These are phyloP conservation scores for Leptinotarsa haldemani DNA, from an alignment of 2,888 invertebrate species.

Conservation along the genomic window DNA sequence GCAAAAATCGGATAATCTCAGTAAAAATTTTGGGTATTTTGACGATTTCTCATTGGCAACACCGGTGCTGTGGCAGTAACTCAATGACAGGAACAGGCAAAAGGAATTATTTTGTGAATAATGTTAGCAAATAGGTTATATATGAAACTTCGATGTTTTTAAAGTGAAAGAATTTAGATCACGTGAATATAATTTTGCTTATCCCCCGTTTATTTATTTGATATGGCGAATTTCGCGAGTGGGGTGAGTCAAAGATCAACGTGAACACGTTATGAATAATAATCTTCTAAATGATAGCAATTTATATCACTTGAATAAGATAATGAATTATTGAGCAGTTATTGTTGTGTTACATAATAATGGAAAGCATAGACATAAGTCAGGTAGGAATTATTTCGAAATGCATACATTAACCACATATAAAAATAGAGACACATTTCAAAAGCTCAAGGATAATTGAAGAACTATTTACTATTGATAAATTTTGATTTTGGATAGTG, in stretches of 20 bases:
- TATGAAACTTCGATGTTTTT: too few relatives aligned
- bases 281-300: not conserved
- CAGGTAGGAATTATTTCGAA: slow-evolving; percentile 4
- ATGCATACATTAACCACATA: not conserved
- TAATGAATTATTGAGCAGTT: slow-evolving; percentile 3
- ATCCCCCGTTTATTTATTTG: not conserved
- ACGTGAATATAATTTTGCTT: not conserved
- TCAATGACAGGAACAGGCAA: too few relatives aligned
- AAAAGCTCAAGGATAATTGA: too few relatives aligned
- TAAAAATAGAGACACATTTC: not conserved
- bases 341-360: slow-evolving; percentile 7
- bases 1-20: too few relatives aligned
- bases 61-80: too few relatives aligned
- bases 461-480: too few relatives aligned
- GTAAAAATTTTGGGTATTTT: too few relatives aligned
- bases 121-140: too few relatives aligned
- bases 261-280: slow-evolving; percentile 7
- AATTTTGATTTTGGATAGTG: too few relatives aligned
- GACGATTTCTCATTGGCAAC: too few relatives aligned
- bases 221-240: slow-evolving; percentile 12
- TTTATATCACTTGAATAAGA: not conserved
- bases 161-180: too few relatives aligned
- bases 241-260: slow-evolving; percentile 26
- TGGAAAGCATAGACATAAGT: slow-evolving; percentile 6
- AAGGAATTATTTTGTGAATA: too few relatives aligned